These are phyloP conservation scores for Lerema accius DNA, from an alignment of 1,140 invertebrate genomes.

Conservation along the genomic window DNA sequence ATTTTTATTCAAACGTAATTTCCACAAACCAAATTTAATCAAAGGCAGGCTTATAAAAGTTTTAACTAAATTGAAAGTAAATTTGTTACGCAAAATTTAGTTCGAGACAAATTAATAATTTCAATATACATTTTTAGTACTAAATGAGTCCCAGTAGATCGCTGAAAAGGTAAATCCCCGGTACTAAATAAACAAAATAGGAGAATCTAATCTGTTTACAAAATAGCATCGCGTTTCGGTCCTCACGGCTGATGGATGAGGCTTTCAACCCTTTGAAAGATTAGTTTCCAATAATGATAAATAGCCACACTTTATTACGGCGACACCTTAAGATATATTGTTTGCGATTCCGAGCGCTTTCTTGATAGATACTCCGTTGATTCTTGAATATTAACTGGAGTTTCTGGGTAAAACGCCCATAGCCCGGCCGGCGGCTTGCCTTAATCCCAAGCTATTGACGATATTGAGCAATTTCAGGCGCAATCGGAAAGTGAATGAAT, in stretches of 20 bases:
- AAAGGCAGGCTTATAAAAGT: too few species aligned
- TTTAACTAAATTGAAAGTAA: too few species aligned
- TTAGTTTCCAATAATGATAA: slow-evolving; percentile 33
- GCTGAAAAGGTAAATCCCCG: background rate
- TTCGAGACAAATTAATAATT: too few species aligned
- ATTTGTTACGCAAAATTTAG: too few species aligned
- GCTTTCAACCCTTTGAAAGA: slow-evolving; percentile 32
- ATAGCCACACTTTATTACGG: slow-evolving; percentile 28
- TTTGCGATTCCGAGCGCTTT: slow-evolving; percentile 1
- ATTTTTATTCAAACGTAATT: too few species aligned
- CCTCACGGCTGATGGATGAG: slow-evolving; percentile 22
- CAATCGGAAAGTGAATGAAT: too few species aligned
- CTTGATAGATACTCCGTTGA: background rate
- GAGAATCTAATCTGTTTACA: slow-evolving; percentile 18
- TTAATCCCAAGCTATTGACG: too few species aligned
- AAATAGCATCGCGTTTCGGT: slow-evolving; percentile 27
- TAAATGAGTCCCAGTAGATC: background rate
- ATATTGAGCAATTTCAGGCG: too few species aligned
- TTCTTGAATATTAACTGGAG: too few species aligned
- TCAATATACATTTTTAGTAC: background rate
- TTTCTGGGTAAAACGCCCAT: too few species aligned
- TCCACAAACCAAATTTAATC: too few species aligned
- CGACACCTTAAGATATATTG: slow-evolving; percentile 28
- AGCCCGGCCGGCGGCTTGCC: too few species aligned
- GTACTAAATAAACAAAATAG: slow-evolving; percentile 5